These are phyloP conservation scores for Ctenomys sociabilis DNA, from an alignment of 2,113 vertebrate species.

Conservation along the genomic window DNA sequence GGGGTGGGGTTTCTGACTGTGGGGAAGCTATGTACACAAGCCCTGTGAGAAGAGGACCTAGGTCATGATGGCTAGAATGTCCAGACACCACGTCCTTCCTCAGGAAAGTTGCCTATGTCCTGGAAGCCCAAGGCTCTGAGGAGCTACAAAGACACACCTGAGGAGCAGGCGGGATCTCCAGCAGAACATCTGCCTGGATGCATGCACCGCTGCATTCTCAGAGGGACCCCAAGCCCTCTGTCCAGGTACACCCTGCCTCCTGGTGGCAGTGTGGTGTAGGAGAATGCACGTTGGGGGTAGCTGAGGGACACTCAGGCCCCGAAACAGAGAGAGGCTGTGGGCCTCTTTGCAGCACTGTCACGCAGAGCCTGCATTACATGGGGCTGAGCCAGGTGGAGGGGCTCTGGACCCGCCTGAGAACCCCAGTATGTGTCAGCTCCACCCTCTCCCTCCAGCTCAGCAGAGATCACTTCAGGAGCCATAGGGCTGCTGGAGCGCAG, in stretches of 20 bases:
- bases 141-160: background rate
- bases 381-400: background rate
- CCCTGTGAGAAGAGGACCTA: background rate
- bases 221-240: too few relatives aligned
- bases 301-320: background rate
- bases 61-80: background rate
- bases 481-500: background rate
- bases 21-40: background rate
- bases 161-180: background rate
- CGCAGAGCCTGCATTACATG: background rate
- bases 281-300: too few relatives aligned
- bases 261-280: too few relatives aligned
- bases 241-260: background rate
- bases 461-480: background rate
- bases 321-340: background rate
- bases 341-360: background rate
- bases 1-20: background rate
- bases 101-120: background rate
- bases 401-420: too few relatives aligned
- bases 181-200: background rate
- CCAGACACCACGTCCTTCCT: background rate
- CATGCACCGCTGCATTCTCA: background rate
- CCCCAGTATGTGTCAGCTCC: background rate
- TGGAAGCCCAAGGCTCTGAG: background rate
- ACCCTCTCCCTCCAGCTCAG: rapidly evolving